Percentiles rank a stretch among this genome's conserved stretches.
Conservation (phyloP, 2,113 vertebrate genomes). For the Alligator sinensis region DNA sequence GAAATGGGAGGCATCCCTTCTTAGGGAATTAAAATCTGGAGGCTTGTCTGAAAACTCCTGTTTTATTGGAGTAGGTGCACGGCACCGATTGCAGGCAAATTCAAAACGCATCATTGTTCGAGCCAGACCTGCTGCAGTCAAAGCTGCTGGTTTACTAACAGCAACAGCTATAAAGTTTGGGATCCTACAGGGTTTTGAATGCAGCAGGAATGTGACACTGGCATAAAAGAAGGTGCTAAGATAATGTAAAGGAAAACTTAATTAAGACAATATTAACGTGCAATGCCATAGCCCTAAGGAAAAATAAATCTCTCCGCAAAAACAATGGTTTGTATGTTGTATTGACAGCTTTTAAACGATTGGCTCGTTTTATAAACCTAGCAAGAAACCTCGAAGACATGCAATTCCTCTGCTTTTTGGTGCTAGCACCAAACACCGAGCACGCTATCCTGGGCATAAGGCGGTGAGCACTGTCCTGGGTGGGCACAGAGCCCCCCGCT, state of each 20-base stretch:
- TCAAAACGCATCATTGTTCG: slow-evolving; percentile 50
- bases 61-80: slow-evolving; percentile 46
- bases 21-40: slow-evolving; percentile 54
- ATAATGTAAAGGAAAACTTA: slow-evolving; percentile 56
- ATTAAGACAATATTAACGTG: slow-evolving; percentile 46
- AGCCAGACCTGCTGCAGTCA: slow-evolving; percentile 48
- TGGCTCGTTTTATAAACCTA: not conserved
- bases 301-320: not conserved
- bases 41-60: slow-evolving; percentile 41
- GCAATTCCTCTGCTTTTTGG: slow-evolving; percentile 27
- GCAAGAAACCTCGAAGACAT: slow-evolving; percentile 43
- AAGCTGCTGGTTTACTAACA: slow-evolving; percentile 54
- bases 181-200: slow-evolving; percentile 62
- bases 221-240: slow-evolving; percentile 57
- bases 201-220: slow-evolving; percentile 33
- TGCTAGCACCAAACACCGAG: not conserved
- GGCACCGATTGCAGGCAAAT: slow-evolving; percentile 50
- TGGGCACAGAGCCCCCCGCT: not conserved
- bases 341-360: not conserved
- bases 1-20: slow-evolving; percentile 52
- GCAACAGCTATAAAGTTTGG: slow-evolving; percentile 68
- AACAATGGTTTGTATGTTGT: accelerated
- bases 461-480: accelerated
- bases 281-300: not conserved
- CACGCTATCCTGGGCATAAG: accelerated